Evolutionary conservation across 2,888 invertebrate genomes (phyloP).

Genomic region (Autographa pulchrina): DNA sequence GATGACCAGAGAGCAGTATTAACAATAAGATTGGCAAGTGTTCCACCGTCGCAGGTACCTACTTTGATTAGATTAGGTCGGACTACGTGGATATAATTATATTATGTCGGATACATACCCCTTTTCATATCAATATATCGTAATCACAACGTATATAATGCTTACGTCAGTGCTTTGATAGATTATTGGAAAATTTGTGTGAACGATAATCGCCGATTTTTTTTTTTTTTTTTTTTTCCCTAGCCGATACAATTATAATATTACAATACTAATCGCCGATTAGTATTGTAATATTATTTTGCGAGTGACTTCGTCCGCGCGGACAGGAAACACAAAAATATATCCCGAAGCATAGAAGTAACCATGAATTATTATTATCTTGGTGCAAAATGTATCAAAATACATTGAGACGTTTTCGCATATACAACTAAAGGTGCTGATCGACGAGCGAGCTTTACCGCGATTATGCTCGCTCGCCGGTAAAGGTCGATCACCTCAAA

Average conservation of each 20-base stretch:
- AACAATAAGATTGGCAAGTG: not conserved
- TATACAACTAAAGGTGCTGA: too few species aligned
- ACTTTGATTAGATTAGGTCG: not conserved
- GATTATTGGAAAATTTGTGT: constrained; percentile 16
- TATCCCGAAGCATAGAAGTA: too few species aligned
- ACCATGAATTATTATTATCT: too few species aligned
- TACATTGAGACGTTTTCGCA: too few species aligned
- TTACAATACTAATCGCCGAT: constrained; percentile 13
- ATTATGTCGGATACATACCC: not conserved
- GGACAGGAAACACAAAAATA: too few species aligned
- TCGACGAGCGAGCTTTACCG: too few species aligned
- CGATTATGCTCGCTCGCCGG: too few species aligned
- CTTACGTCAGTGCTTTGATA: constrained; percentile 22
- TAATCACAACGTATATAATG: constrained; percentile 27
- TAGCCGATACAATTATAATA: too few species aligned
- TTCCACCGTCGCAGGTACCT: not conserved
- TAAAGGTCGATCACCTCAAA: too few species aligned
- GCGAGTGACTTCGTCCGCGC: too few species aligned
- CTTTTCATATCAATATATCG: not conserved
- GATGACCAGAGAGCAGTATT: not conserved
- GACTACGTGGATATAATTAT: not conserved
- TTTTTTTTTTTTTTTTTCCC: too few species aligned
- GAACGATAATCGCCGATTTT: constrained; percentile 7
- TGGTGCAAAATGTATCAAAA: too few species aligned
- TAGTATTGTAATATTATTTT: constrained; percentile 4